Evolutionary conservation across 2,113 vertebrate species (phyloP).

Genomic region (Neotoma lepida): DNA sequence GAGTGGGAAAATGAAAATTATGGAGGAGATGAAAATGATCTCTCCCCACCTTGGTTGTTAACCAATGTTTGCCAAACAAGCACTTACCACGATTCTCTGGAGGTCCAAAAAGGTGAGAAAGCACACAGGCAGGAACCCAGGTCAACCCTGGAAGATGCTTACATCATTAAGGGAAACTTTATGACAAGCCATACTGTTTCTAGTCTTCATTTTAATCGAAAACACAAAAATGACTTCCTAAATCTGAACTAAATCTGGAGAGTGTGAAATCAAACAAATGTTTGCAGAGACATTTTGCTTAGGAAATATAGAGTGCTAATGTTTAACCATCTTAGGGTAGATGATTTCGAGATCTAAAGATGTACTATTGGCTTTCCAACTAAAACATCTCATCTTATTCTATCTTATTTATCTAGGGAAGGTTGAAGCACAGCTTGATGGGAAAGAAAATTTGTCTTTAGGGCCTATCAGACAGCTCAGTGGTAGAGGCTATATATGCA

Average conservation of each 20-base stretch:
- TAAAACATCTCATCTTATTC: not conserved
- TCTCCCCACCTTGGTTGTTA: constrained; percentile 40
- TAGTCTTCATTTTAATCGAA: constrained; percentile 15
- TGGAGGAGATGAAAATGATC: constrained; percentile 58
- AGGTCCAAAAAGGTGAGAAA: constrained; percentile 39
- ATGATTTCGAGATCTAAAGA: not conserved
- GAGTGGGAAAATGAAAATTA: constrained; percentile 59
- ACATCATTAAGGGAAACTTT: constrained; percentile 33
- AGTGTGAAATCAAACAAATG: constrained; percentile 14
- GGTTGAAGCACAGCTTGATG: not conserved
- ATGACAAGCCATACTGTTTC: constrained; percentile 25
- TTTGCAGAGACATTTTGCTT: constrained; percentile 39
- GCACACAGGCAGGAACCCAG: not conserved
- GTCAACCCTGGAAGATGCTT: not conserved
- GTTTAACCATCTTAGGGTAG: not conserved
- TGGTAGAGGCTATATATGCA: too few relatives aligned
- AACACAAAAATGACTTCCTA: constrained; percentile 28
- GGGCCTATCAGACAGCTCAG: not conserved
- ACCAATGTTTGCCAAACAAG: constrained; percentile 58
- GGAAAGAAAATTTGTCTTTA: not conserved
- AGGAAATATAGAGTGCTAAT: not conserved
- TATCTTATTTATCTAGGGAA: constrained; percentile 14
- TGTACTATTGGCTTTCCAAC: not conserved
- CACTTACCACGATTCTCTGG: constrained; percentile 35
- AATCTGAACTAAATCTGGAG: constrained; percentile 33